Percentiles rank a stretch among this genome's conserved stretches.
Evolutionary conservation across 2,888 invertebrate genomes (phyloP).

Genomic region (Azorinus chamasolen): DNA sequence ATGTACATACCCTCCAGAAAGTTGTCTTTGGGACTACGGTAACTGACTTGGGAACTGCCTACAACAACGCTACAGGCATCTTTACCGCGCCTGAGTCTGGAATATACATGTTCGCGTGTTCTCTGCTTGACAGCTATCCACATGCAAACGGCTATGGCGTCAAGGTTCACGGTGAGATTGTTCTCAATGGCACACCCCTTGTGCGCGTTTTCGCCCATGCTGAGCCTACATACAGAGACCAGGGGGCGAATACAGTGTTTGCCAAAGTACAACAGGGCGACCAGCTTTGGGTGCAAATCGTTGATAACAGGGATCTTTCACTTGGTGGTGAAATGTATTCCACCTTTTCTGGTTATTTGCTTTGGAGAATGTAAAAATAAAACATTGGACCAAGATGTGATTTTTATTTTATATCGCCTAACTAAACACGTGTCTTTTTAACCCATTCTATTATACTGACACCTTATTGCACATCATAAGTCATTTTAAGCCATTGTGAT

Average conservation of each 20-base stretch:
- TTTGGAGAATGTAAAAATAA: slow-evolving; percentile 31
- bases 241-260: slow-evolving; percentile 47
- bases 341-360: slow-evolving; percentile 46
- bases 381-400: too few relatives aligned
- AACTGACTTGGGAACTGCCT: slow-evolving; percentile 26
- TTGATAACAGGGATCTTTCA: slow-evolving; percentile 29
- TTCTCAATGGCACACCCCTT: slow-evolving; percentile 23
- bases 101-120: slow-evolving; percentile 36
- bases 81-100: slow-evolving; percentile 28
- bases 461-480: too few relatives aligned
- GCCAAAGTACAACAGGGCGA: slow-evolving; percentile 25
- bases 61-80: slow-evolving; percentile 21
- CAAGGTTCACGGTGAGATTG: slow-evolving; percentile 45
- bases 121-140: slow-evolving; percentile 26
- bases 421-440: too few relatives aligned
- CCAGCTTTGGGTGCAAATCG: slow-evolving; percentile 21
- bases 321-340: slow-evolving; percentile 47
- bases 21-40: slow-evolving; percentile 15
- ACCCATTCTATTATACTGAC: too few relatives aligned
- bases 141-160: not conserved
- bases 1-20: slow-evolving; percentile 10
- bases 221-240: slow-evolving; percentile 29
- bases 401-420: too few relatives aligned
- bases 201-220: slow-evolving; percentile 47
- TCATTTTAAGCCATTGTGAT: too few relatives aligned